Evolutionary conservation across 1,140 invertebrate genomes (phyloP).

Genomic region (Vanessa tameamea): DNA sequence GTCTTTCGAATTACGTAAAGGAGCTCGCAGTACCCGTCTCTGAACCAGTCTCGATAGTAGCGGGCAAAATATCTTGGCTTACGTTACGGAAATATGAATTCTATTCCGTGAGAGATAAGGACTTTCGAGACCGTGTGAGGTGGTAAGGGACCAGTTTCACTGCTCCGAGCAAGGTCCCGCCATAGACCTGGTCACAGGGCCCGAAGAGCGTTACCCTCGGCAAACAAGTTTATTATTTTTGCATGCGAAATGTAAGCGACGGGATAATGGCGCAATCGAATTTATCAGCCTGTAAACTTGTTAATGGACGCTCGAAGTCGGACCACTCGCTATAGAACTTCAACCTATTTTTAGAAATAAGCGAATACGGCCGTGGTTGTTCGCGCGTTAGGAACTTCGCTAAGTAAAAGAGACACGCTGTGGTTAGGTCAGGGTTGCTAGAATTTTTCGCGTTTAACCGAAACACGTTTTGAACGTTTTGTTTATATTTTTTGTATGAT

Average conservation of each 20-base stretch:
- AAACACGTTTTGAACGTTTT: not conserved
- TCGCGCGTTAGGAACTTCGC: conserved; percentile 3
- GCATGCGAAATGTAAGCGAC: conserved; percentile 43
- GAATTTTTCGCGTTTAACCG: not conserved
- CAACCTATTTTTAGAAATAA: conserved; percentile 20
- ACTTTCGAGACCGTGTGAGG: not conserved
- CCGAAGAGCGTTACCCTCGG: conserved; percentile 43
- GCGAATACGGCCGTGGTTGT: not conserved
- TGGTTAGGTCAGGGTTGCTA: conserved; percentile 13
- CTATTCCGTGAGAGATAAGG: conserved; percentile 12
- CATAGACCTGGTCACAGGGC: conserved; percentile 54
- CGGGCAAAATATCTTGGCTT: not conserved
- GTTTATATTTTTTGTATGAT: too few species aligned
- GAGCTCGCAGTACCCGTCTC: conserved; percentile 39
- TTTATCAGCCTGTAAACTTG: conserved; percentile 28
- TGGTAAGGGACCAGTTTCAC: conserved; percentile 55
- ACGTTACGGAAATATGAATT: conserved; percentile 12
- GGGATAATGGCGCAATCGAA: conserved; percentile 33
- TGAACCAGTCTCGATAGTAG: conserved; percentile 45
- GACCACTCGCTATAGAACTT: conserved; percentile 9
- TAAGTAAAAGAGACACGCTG: not conserved
- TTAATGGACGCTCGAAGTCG: conserved; percentile 21
- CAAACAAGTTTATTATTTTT: conserved; percentile 47
- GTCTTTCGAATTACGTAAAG: conserved; percentile 55
- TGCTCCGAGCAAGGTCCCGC: conserved; percentile 64